Evolutionary conservation across 2,888 invertebrate genomes (phyloP).

Genomic region (Ochropleura plecta): DNA sequence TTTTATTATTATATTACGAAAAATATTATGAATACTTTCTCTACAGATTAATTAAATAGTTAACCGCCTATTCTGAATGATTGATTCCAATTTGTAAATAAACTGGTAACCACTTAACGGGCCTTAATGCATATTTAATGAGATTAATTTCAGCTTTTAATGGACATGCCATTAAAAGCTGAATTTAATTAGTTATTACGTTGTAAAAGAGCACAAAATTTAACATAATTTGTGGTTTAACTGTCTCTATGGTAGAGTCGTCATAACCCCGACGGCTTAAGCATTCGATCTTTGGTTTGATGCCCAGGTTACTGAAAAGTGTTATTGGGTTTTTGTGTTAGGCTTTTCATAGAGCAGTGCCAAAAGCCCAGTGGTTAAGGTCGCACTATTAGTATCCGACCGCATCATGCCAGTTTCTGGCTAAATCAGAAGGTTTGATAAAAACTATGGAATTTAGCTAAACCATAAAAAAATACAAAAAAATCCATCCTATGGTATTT

Average conservation of each 20-base stretch:
- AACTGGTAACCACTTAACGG: conserved; percentile 5
- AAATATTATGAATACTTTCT: not conserved
- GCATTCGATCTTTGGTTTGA: not conserved
- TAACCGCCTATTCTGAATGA: not conserved
- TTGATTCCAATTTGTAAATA: not conserved
- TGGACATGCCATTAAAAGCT: not conserved
- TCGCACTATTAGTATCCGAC: not conserved
- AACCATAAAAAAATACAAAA: too few species aligned
- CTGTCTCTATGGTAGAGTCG: not conserved
- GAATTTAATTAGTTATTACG: not conserved
- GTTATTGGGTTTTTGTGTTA: not conserved
- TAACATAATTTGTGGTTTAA: not conserved
- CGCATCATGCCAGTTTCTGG: too few species aligned
- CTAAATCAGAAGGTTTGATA: not conserved
- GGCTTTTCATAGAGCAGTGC: not conserved
- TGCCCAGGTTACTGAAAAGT: not conserved
- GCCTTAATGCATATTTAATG: not conserved
- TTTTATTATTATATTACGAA: too few species aligned
- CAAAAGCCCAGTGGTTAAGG: not conserved
- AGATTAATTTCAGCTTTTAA: conserved; percentile 18
- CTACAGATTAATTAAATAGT: not conserved
- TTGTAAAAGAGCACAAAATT: not conserved
- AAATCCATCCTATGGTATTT: too few species aligned
- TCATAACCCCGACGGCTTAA: not conserved
- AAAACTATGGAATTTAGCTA: not conserved